Base-by-base conservation (phyloP, 2,888 invertebrate species). In the Coenonympha glycerion region DNA sequence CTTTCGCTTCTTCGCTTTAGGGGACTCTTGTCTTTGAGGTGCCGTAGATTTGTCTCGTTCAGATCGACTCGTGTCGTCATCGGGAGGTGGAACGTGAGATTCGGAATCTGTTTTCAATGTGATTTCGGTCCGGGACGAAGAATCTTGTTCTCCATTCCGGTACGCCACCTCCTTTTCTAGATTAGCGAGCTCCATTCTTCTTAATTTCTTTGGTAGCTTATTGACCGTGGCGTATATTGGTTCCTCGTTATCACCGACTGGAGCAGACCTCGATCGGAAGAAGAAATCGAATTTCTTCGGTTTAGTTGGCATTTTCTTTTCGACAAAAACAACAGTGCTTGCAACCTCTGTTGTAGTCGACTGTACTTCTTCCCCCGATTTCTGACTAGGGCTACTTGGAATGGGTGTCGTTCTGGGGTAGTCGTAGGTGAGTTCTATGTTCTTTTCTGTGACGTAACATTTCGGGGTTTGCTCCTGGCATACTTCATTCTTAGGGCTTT, bases 191-290 rank as follows among this genome's bases (percentile, higher is more conserved):
- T 87, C 86, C 78, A 88, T 80, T 52, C 82, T 68, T 34, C 83
- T 71, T 50, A 88, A 63, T 58, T 89, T 83, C 62, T 88, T 88
- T 4, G 88, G 87, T 24, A 88, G 62, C 66, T 88, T 88, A 59
- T 88, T 87, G 0, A 88, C 88, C 5, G 88, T 88, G 0, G 88
- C 88, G 56, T 88, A 88, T 51, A 88, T 86, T 2, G 88, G 88
- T 58, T 88, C 88, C 53, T 87, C 87, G 52, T 76, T 73, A 30
- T 87, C 82, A 6, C 87, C 88, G 0, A 87, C 87, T 0, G 88
- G 88, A 2, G 87, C 88, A n/a, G 88, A 88, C 47, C 87, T 66
- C 28, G 87, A 86, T 65, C 89, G 66, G 61, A 82, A 86, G 63
- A 87, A 86, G 63, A 87, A 84, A 48, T 86, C 84, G 53, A 85